A percentile compares a stretch with the other conserved stretches of the same genome.
phyloP scores from a whole-genome alignment of 2,797 vertebrate species.

The Enteromius argenteus region DNA sequence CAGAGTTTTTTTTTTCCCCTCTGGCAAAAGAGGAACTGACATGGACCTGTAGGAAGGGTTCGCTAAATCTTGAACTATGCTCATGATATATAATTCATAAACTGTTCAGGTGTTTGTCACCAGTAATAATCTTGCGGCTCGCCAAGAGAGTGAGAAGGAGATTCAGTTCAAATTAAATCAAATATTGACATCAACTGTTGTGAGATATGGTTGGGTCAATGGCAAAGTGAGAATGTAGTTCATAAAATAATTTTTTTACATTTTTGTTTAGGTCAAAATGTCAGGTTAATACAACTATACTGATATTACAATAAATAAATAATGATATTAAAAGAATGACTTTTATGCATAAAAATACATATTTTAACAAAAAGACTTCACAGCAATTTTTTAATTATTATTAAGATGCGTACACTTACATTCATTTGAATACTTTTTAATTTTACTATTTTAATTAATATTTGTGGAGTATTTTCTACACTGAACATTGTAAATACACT shows the following conservation, averaged over 20 bases:
- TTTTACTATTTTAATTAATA: too few species aligned
- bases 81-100: slow-evolving; percentile 53
- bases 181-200: background rate
- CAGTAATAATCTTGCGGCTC: slow-evolving; percentile 26
- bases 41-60: slow-evolving; percentile 41
- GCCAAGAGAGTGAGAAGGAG: background rate
- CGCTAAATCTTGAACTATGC: slow-evolving; percentile 38
- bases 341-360: too few species aligned
- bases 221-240: background rate
- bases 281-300: background rate
- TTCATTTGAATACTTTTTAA: background rate
- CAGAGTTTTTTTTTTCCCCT: slow-evolving; percentile 2
- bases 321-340: background rate
- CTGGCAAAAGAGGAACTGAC: slow-evolving; percentile 43
- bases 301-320: background rate
- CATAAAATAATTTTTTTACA: background rate
- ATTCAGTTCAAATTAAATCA: background rate
- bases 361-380: background rate
- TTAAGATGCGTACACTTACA: background rate
- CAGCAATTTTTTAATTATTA: background rate
- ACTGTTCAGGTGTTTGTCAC: slow-evolving; percentile 42
- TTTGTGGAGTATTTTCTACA: too few species aligned
- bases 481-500: background rate
- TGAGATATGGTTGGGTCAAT: background rate
- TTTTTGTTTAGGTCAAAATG: background rate